These are phyloP conservation scores for Tenebrosternarchus preto DNA, from an alignment of 2,113 vertebrate species.

Conservation along the genomic window DNA sequence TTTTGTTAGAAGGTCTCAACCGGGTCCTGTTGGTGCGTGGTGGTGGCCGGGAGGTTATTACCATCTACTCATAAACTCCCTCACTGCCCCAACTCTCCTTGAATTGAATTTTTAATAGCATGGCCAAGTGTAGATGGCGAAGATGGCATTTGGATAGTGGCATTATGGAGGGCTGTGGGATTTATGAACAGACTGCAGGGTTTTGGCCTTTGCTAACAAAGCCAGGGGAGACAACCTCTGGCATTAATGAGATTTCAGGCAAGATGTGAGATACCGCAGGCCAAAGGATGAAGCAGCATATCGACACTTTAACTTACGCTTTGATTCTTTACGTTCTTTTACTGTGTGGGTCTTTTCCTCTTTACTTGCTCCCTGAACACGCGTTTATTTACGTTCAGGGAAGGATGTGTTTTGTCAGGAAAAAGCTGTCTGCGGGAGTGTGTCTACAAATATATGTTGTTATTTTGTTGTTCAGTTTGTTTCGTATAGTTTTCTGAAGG, in stretches of 20 bases:
- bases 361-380: constrained; percentile 13
- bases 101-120: constrained; percentile 14
- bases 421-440: constrained; percentile 30
- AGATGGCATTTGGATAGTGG: constrained; percentile 46
- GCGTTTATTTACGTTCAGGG: constrained; percentile 24
- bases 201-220: constrained; percentile 11
- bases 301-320: constrained; percentile 67
- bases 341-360: constrained; percentile 54
- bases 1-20: constrained; percentile 90
- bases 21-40: constrained; percentile 90
- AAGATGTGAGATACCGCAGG: constrained; percentile 32
- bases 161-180: constrained; percentile 46
- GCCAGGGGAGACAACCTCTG: constrained; percentile 32
- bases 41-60: constrained; percentile 93
- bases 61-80: constrained; percentile 89
- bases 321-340: constrained; percentile 46
- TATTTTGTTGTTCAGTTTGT: neutral
- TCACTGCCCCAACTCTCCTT: neutral
- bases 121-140: constrained; percentile 44
- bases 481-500: constrained; percentile 11
- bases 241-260: constrained; percentile 21
- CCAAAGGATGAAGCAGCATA: constrained; percentile 58
- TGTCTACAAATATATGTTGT: neutral
- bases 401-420: constrained; percentile 28
- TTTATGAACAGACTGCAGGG: constrained; percentile 9